Evolutionary conservation across 2,888 invertebrate species (phyloP).

Genomic region (Drosophila paranaensis): DNA sequence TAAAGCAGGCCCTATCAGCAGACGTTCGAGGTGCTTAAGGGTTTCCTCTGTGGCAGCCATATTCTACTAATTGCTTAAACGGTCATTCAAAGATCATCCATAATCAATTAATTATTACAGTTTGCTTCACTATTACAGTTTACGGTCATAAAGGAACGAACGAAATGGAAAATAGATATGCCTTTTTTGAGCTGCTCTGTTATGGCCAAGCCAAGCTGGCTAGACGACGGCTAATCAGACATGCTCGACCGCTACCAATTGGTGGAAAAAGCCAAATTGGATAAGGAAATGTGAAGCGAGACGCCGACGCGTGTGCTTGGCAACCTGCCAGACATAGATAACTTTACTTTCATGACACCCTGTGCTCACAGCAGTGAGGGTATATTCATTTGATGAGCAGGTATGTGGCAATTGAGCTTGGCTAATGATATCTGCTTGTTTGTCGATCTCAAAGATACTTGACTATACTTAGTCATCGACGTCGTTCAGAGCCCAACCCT

Average conservation of each 20-base stretch:
- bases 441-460: neutral
- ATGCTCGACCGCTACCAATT: neutral
- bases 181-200: neutral
- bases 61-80: constrained; percentile 1
- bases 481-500: neutral
- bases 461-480: neutral
- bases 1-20: neutral
- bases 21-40: constrained; percentile 1
- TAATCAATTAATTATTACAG: neutral
- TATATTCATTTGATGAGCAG: neutral
- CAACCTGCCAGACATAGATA: neutral
- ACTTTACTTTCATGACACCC: neutral
- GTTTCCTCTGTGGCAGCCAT: neutral
- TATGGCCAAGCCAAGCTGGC: neutral
- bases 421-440: no score
- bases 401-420: no score
- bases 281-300: neutral
- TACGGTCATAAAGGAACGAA: neutral
- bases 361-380: neutral
- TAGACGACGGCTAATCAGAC: neutral
- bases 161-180: neutral
- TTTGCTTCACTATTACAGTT: neutral
- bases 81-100: neutral
- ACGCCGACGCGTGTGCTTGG: neutral
- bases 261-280: neutral